Base-by-base conservation (phyloP, 2,888 invertebrate genomes). In the Leptopilina drosophilae region DNA sequence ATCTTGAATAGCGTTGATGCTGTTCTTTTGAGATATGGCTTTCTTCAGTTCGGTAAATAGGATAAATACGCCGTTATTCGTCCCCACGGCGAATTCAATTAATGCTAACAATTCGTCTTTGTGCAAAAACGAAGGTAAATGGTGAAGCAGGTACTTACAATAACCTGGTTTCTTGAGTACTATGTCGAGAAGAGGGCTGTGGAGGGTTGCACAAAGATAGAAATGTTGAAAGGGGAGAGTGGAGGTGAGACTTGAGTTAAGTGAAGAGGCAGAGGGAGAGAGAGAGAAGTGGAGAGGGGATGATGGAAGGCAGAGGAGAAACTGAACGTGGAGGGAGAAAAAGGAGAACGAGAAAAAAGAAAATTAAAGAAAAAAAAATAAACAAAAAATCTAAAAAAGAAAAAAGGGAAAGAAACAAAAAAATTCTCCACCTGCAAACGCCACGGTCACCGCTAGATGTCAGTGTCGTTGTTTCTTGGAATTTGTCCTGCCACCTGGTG, bases 61-160 rank as follows among this genome's bases (percentile, higher is more conserved):
- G 78, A 77, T 78, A 82, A 83, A 82, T 83, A 67, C 81, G 82
- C 78, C 66, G 79, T 66, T 82, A 76, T 77, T 64, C 81, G 78
- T 81, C 79, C 78, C 79, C 80, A 75, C 65, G 80, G 78, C 81
- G 79, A 82, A 86, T 88, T 89, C 87, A 89, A 89, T 90, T 89
- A 89, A 87, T 87, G 86, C 85, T 86, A 87, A 89, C 87, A 87
- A 88, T 90, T 89, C 86, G 86, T 86, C 86, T 89, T 89, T 89
- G 87, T 87, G 83, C 83, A 83, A 84, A 85, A 84, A 86, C 82
- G 85, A 86, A 85, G 85, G 85, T 85, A 87, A 87, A 88, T 85
- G 85, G 84, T 87, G 86, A 85, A 87, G 87, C 87, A 85, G 85
- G 87, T 86, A 87, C 90, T 90, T 86, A 85, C 84, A 86, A 87